Percentiles rank a stretch among this genome's conserved stretches.
phyloP scores from a whole-genome alignment of 2,113 vertebrate genomes.

The Buteo buteo region DNA sequence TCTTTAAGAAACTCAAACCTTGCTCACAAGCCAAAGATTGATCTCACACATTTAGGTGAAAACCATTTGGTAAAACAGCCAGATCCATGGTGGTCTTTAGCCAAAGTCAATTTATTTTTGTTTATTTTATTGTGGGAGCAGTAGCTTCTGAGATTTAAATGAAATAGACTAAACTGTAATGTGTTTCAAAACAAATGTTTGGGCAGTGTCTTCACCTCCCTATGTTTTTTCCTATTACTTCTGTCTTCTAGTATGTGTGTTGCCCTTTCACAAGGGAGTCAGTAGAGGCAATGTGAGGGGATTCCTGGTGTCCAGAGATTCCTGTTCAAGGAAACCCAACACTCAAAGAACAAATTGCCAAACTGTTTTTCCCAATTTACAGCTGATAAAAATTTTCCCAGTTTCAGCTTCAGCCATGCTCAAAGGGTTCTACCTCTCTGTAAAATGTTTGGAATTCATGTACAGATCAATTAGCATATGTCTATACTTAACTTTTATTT shows the following conservation, averaged over 20 bases:
- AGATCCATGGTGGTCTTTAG: not conserved
- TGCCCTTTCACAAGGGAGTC: not conserved
- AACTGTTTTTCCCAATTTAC: not conserved
- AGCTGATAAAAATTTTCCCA: not conserved
- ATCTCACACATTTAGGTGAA: conserved; percentile 43
- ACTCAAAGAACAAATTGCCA: not conserved
- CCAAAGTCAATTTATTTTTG: not conserved
- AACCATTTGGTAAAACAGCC: not conserved
- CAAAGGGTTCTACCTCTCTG: not conserved
- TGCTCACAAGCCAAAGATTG: not conserved
- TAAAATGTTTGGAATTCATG: not conserved
- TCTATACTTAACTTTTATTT: not conserved
- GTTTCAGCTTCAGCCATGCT: not conserved
- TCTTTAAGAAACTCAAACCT: conserved; percentile 28
- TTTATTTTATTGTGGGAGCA: not conserved
- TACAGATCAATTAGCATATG: not conserved
- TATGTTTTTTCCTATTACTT: not conserved
- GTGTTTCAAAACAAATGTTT: conserved; percentile 26
- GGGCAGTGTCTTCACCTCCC: not conserved
- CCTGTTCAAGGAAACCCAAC: not conserved
- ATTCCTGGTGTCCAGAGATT: not conserved
- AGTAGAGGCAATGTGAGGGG: not conserved
- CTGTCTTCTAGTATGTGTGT: not conserved
- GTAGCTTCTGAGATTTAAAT: not conserved
- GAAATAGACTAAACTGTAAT: not conserved